These are phyloP conservation scores for Semotilus atromaculatus DNA, from an alignment of 2,797 vertebrate species.

Conservation along the genomic window DNA sequence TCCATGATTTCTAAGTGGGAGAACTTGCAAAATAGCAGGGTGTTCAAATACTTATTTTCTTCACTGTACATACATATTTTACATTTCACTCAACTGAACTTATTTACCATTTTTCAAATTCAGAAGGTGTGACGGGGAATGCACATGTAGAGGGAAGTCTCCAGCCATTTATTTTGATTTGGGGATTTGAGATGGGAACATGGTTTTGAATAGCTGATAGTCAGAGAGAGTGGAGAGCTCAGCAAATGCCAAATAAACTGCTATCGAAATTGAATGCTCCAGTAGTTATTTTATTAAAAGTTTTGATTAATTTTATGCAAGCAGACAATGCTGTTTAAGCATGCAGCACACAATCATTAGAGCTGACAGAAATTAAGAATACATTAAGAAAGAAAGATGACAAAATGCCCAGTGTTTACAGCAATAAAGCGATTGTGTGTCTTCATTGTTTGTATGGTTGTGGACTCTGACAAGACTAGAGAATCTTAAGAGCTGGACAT, in stretches of 20 bases:
- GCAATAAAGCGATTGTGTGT: conserved; percentile 10
- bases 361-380: conserved; percentile 17
- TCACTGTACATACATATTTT: neutral
- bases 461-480: conserved; percentile 9
- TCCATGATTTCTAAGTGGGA: too few species aligned
- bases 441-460: conserved; percentile 6
- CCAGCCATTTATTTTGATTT: neutral
- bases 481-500: conserved; percentile 30
- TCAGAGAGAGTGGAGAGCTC: conserved; percentile 38
- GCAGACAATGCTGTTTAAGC: conserved; percentile 67
- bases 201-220: conserved; percentile 44
- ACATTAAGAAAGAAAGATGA: conserved; percentile 29
- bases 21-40: too few species aligned
- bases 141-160: neutral
- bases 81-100: neutral
- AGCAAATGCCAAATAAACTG: conserved; percentile 61
- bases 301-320: conserved; percentile 72
- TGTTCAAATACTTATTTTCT: too few species aligned
- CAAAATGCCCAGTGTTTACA: neutral
- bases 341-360: conserved; percentile 56
- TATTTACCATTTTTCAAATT: neutral
- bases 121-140: neutral
- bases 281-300: conserved; percentile 70
- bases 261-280: conserved; percentile 71
- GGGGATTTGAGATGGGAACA: conserved; percentile 25